phyloP scores from a whole-genome alignment of 2,888 invertebrate species.

The Hymenopus coronatus region DNA sequence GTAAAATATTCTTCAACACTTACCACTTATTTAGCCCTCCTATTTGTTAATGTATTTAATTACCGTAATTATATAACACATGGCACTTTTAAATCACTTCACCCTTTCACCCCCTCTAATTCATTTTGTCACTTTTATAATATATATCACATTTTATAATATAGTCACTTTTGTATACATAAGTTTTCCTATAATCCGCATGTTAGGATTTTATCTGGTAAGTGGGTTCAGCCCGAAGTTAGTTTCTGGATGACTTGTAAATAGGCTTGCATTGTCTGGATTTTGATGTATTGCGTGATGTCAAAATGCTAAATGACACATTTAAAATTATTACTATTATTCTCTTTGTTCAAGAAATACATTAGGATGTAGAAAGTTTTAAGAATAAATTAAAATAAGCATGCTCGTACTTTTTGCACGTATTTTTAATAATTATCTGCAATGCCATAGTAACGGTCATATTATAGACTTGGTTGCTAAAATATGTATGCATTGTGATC shows the following conservation, averaged over 20 bases:
- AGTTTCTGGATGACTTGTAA: conserved; percentile 14
- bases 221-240: not conserved
- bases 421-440: not conserved
- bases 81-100: not conserved
- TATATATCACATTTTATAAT: conserved; percentile 1
- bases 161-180: conserved; percentile 5
- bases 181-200: conserved; percentile 3
- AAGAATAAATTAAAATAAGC: not conserved
- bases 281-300: not conserved
- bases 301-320: not conserved
- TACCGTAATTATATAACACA: not conserved
- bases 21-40: not conserved
- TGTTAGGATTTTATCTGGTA: conserved; percentile 19
- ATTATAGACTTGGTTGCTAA: not conserved
- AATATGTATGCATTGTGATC: not conserved
- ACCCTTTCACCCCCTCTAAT: not conserved
- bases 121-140: not conserved
- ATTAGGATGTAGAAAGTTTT: not conserved
- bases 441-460: not conserved
- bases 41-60: not conserved
- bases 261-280: conserved; percentile 11
- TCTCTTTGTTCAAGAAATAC: not conserved
- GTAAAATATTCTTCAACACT: not conserved
- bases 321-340: not conserved
- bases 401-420: not conserved